A percentile compares a stretch with the other conserved stretches of the same genome.
phyloP scores from a whole-genome alignment of 2,113 vertebrate genomes.

The Urocynchramus pylzowi region DNA sequence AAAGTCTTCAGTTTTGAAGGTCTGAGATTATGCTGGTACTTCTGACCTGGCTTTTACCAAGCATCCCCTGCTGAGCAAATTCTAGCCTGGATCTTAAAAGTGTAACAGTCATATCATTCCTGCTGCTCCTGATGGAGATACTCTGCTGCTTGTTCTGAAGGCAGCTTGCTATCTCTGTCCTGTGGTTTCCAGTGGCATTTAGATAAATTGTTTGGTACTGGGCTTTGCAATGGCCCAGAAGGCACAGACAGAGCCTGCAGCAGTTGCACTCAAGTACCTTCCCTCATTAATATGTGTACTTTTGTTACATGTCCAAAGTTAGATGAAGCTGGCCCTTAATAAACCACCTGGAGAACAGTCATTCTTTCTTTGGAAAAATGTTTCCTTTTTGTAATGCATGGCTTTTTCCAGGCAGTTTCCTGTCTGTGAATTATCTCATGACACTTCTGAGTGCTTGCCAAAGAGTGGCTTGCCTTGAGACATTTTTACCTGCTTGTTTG shows the following conservation, averaged over 20 bases:
- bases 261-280: not conserved
- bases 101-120: not conserved
- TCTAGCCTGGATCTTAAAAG: not conserved
- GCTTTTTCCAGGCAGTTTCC: not conserved
- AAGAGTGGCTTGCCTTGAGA: not conserved
- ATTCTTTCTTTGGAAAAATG: not conserved
- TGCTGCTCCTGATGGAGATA: not conserved
- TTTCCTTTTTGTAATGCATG: not conserved
- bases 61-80: not conserved
- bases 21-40: not conserved
- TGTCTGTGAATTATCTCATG: not conserved
- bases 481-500: slow-evolving; percentile 17
- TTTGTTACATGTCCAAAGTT: not conserved
- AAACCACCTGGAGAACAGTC: not conserved
- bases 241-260: not conserved
- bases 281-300: not conserved
- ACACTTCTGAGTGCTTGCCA: not conserved
- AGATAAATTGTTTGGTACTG: not conserved
- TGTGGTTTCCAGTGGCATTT: not conserved
- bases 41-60: not conserved
- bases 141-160: not conserved
- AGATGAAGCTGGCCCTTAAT: not conserved
- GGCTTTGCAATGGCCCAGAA: not conserved
- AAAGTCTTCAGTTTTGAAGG: not conserved
- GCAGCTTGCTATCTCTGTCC: not conserved